These are phyloP conservation scores for Vidua macroura DNA, from an alignment of 2,113 vertebrate species.

Conservation along the genomic window DNA sequence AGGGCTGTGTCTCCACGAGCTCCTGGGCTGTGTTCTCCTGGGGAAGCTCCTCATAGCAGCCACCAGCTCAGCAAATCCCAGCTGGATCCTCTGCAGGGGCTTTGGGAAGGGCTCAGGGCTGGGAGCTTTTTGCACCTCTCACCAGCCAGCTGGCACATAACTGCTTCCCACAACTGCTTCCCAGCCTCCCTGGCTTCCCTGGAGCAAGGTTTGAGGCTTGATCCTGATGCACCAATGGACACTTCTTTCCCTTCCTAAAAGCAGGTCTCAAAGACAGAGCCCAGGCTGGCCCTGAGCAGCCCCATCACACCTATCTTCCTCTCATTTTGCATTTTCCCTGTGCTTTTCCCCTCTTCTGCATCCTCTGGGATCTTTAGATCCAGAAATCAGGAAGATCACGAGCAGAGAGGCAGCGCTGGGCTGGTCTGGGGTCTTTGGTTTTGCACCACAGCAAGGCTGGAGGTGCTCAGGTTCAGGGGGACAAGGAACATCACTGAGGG, in stretches of 20 bases:
- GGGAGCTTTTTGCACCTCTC: not conserved
- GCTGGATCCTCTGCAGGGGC: not conserved
- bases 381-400: rapidly evolving
- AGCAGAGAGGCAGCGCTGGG: rapidly evolving
- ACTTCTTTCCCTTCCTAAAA: not conserved
- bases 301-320: not conserved
- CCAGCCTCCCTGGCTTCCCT: not conserved
- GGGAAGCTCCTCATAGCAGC: not conserved
- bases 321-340: not conserved
- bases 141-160: not conserved
- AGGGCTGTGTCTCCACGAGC: not conserved
- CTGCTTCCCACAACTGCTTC: not conserved
- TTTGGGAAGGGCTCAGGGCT: not conserved
- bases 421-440: not conserved
- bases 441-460: not conserved
- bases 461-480: not conserved
- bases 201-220: not conserved
- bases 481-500: not conserved
- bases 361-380: not conserved
- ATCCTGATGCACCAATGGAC: not conserved
- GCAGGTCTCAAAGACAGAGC: not conserved
- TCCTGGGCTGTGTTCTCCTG: not conserved
- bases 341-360: not conserved
- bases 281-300: not conserved
- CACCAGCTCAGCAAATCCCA: not conserved